phyloP scores from a whole-genome alignment of 2,797 vertebrate species.

The Okamejei kenojei region DNA sequence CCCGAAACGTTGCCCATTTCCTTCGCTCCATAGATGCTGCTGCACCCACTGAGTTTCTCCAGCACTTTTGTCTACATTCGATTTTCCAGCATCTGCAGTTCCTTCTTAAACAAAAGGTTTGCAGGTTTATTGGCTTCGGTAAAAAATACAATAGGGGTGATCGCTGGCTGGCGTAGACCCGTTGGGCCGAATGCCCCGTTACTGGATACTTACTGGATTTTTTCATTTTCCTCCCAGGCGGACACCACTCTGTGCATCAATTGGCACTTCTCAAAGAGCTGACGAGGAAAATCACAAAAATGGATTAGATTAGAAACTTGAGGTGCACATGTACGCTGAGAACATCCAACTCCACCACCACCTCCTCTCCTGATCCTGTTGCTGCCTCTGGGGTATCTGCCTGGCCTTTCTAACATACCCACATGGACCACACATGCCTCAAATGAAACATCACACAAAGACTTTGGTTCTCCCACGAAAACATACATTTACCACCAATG shows the following conservation, averaged over 20 bases:
- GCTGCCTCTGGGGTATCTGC: not conserved
- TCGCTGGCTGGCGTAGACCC: too few relatives aligned
- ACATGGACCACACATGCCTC: not conserved
- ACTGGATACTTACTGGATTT: constrained; percentile 74
- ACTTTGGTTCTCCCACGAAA: not conserved
- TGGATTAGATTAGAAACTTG: not conserved
- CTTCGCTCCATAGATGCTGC: too few relatives aligned
- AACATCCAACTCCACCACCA: not conserved
- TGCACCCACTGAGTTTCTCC: too few relatives aligned
- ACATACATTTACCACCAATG: not conserved
- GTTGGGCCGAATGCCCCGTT: too few relatives aligned
- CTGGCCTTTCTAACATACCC: not conserved
- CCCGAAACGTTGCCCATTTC: too few relatives aligned
- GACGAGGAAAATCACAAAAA: constrained; percentile 36
- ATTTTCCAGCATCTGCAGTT: too few relatives aligned
- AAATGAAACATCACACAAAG: not conserved
- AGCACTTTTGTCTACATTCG: too few relatives aligned
- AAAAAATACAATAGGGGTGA: too few relatives aligned
- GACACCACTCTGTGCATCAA: constrained; percentile 89
- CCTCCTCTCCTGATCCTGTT: too few relatives aligned
- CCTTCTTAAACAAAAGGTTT: too few relatives aligned
- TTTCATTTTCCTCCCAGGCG: constrained; percentile 95
- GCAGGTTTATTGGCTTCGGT: too few relatives aligned
- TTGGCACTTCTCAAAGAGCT: constrained; percentile 92
- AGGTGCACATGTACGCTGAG: not conserved